Conservation (phyloP, 2,797 vertebrate species). For the Peromyscus eremicus region DNA sequence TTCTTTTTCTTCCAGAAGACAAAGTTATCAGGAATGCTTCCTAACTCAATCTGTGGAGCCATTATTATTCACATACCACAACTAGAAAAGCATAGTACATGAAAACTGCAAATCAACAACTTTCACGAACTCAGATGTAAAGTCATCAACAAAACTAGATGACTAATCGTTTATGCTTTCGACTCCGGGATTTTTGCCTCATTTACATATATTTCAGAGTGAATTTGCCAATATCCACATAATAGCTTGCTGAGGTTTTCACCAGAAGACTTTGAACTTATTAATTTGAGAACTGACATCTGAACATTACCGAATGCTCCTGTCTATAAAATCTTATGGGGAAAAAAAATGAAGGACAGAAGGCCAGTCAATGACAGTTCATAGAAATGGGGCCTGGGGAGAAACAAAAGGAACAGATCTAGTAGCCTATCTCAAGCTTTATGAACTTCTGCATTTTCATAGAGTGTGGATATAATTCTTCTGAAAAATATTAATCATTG, state of each 20-base stretch:
- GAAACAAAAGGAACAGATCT: neutral
- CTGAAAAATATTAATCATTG: neutral
- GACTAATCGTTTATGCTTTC: neutral
- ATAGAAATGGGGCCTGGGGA: neutral
- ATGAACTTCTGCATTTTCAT: neutral
- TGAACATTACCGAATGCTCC: neutral
- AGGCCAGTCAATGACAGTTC: neutral
- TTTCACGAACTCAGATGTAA: neutral
- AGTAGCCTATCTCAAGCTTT: neutral
- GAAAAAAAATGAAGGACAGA: slow-evolving; percentile 8
- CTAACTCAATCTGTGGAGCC: neutral
- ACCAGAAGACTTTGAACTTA: neutral
- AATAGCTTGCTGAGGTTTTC: neutral
- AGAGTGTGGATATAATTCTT: neutral
- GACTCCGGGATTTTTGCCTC: neutral
- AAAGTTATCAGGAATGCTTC: neutral
- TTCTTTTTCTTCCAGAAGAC: neutral
- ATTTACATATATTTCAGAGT: neutral
- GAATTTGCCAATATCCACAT: neutral
- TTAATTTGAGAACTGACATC: neutral
- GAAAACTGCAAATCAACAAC: neutral
- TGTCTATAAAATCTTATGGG: neutral
- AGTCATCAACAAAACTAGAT: neutral
- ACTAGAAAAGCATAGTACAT: neutral
- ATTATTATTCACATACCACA: neutral